Conservation (phyloP, 2,888 invertebrate genomes). For the Carterocephalus palaemon region DNA sequence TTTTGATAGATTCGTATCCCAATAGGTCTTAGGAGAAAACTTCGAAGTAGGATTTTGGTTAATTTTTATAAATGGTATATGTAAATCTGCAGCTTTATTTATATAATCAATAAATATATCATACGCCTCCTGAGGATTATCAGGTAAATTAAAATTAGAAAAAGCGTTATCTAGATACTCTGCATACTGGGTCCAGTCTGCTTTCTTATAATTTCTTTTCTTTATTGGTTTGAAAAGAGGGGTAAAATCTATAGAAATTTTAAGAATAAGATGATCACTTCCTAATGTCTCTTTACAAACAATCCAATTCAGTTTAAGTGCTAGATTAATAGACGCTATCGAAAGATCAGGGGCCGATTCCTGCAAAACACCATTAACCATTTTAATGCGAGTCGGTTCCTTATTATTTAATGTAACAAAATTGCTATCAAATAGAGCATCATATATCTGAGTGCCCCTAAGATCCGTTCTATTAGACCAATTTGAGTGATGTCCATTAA, state of each 20-base stretch:
- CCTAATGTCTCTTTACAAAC: slow-evolving; percentile 24
- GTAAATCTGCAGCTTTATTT: neutral
- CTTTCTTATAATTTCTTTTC: too few species aligned
- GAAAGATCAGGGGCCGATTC: slow-evolving; percentile 25
- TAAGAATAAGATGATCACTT: slow-evolving; percentile 25
- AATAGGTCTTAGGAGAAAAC: slow-evolving; percentile 5
- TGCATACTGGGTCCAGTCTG: slow-evolving; percentile 7
- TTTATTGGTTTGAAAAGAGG: slow-evolving; percentile 1
- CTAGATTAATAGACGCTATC: slow-evolving; percentile 19
- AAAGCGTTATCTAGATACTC: neutral
- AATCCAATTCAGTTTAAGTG: slow-evolving; percentile 20
- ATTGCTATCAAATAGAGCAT: slow-evolving; percentile 9
- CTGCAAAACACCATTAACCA: slow-evolving; percentile 16
- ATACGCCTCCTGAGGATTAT: neutral
- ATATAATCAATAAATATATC: slow-evolving; percentile 4
- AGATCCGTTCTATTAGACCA: slow-evolving; percentile 26
- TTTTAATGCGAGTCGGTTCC: slow-evolving; percentile 15
- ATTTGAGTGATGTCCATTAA: too few species aligned
- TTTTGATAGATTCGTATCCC: slow-evolving; percentile 2
- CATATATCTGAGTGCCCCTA: slow-evolving; percentile 23
- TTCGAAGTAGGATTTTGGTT: neutral
- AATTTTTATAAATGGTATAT: slow-evolving; percentile 6
- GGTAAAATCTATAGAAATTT: neutral
- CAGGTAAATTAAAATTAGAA: neutral
- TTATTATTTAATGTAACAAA: slow-evolving; percentile 14